Evolutionary conservation across 2,888 invertebrate genomes (phyloP), one percentile per base, ranked within the genome.

Genomic region (Sminthurinus aureus): DNA sequence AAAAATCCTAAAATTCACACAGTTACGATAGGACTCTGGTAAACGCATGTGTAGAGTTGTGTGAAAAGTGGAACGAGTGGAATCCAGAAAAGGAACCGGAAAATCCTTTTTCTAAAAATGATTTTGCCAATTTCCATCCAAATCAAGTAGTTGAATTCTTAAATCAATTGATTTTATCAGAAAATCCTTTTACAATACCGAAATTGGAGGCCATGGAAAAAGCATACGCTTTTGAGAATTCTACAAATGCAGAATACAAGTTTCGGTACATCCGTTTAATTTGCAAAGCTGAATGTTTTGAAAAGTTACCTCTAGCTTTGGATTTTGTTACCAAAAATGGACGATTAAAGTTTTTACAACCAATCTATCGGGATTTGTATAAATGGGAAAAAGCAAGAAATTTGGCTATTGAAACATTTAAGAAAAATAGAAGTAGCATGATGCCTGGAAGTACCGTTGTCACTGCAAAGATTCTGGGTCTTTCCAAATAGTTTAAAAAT

Each of bases 341-440:
- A 64, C 93, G 98, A 82, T 96, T 98, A 95, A 98, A 98, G 90
- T 98, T 94, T 91, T 94, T 96, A 0, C 92, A 96, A 58, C 97
- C 98, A 2, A 92, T 98, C 77, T 98, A 96, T 91, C 93, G 95
- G 92, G 92, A 96, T 89, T 91, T 97, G 84, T 95, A 94, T 88
- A 92, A 91, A 0, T 97, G 97, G 97, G 93, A 94, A 85, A 93
- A 92, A 26, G 93, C 93, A 0, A 92, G 95, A 85, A 91, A 92
- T 0, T 90, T 89, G 85, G 94, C 96, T 0, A 92, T 96, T 76
- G 92, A 93, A 51, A 95, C 94, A 89, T 97, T 95, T 91, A 90
- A 93, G 73, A 91, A 92, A 73, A 93, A 95, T 86, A 93, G 93
- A 89, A 91, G 92, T 76, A 92, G 93, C 89, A 96, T 97, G 96